These are phyloP conservation scores for Leucoma salicis DNA, from an alignment of 2,888 invertebrate genomes.

Conservation along the genomic window DNA sequence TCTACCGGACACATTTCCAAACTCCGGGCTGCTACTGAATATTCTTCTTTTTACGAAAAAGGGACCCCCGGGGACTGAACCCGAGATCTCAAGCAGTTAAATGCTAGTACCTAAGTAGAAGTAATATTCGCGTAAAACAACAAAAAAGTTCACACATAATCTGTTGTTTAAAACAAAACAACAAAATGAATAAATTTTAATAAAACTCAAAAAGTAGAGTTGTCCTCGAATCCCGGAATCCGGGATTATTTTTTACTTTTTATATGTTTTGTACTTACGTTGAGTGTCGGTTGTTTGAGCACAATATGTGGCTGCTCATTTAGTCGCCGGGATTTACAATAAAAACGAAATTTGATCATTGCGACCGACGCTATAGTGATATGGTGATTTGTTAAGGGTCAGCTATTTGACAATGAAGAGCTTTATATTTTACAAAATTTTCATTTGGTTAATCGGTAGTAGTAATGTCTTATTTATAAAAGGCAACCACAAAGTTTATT, in stretches of 20 bases:
- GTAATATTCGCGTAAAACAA: neutral
- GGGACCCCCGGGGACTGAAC: too few species aligned
- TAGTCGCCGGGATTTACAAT: conserved; percentile 74
- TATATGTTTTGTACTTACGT: conserved; percentile 43
- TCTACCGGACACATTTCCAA: too few species aligned
- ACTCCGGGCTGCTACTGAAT: too few species aligned
- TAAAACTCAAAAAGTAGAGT: conserved; percentile 38
- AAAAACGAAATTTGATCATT: conserved; percentile 82
- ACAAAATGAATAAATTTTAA: conserved; percentile 34
- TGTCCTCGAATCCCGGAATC: conserved; percentile 58
- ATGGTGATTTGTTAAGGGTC: conserved; percentile 55
- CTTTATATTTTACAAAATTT: too few species aligned
- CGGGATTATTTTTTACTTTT: conserved; percentile 44
- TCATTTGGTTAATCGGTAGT: too few species aligned
- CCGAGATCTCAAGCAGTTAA: too few species aligned
- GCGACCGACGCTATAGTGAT: conserved; percentile 51
- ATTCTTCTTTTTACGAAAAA: too few species aligned
- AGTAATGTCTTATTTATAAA: too few species aligned
- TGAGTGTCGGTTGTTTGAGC: conserved; percentile 60
- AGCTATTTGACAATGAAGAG: too few species aligned
- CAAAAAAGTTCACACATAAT: neutral
- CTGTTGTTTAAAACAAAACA: conserved; percentile 15
- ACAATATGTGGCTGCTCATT: conserved; percentile 70
- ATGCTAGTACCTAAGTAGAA: too few species aligned
- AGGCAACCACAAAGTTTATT: too few species aligned